Percentiles rank a stretch among this genome's conserved stretches.
phyloP scores from a whole-genome alignment of 2,888 invertebrate species.

The Gastrophysa polygoni region DNA sequence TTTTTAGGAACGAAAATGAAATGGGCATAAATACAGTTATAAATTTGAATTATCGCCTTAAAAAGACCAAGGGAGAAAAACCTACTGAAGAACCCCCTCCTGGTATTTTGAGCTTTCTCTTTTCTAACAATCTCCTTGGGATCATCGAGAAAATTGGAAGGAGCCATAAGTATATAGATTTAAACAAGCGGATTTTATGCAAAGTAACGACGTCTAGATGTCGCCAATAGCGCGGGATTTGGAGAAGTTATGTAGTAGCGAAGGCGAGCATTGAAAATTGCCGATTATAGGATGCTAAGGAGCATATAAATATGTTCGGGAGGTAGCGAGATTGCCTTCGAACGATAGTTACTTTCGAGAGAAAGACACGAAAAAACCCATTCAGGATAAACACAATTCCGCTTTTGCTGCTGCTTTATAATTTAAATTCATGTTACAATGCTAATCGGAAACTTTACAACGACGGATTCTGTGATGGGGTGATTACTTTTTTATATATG shows the following conservation, averaged over 20 bases:
- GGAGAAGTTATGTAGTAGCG: conserved; percentile 50
- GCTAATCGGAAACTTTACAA: conserved; percentile 29
- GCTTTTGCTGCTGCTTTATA: conserved; percentile 37
- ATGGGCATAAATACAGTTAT: too few relatives aligned
- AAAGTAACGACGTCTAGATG: conserved; percentile 54
- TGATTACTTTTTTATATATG: conserved; percentile 18
- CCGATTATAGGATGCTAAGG: conserved; percentile 54
- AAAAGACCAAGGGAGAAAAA: too few relatives aligned
- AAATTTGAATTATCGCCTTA: too few relatives aligned
- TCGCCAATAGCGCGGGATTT: conserved; percentile 48
- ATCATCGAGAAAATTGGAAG: conserved; percentile 45
- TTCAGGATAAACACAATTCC: conserved; percentile 23
- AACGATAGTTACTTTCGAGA: conserved; percentile 24
- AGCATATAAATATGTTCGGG: conserved; percentile 52
- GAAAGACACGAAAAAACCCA: background rate
- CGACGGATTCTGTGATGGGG: conserved; percentile 4
- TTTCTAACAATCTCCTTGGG: conserved; percentile 15
- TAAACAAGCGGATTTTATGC: conserved; percentile 50
- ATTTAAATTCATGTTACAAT: conserved; percentile 41
- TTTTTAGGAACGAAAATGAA: too few relatives aligned
- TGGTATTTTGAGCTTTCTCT: too few relatives aligned
- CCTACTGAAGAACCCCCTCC: too few relatives aligned
- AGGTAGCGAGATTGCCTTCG: conserved; percentile 43
- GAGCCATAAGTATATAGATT: conserved; percentile 45
- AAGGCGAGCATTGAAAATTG: conserved; percentile 54